These are phyloP conservation scores for Brachionus rubens DNA, from an alignment of 1,140 invertebrate species.

Conservation along the genomic window DNA sequence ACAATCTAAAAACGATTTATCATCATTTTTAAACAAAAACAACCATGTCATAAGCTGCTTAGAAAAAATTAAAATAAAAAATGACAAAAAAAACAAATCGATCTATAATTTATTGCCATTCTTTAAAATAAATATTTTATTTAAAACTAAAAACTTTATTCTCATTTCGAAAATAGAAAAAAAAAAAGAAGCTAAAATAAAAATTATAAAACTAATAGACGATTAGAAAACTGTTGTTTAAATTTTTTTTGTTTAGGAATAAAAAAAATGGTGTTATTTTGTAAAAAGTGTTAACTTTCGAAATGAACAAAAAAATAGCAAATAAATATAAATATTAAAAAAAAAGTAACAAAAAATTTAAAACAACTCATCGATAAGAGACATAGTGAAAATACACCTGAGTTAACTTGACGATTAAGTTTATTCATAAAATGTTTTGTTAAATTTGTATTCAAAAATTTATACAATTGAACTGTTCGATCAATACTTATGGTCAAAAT, in stretches of 20 bases:
- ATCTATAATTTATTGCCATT: no score
- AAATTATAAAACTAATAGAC: background rate
- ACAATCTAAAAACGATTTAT: no score
- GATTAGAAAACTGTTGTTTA: background rate
- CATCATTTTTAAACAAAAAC: no score
- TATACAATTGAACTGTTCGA: constrained; percentile 39
- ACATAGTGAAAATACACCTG: background rate
- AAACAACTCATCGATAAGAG: background rate
- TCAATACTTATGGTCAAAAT: constrained; percentile 34
- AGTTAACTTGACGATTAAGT: background rate
- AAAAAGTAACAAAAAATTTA: constrained; percentile 18
- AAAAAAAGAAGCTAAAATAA: background rate
- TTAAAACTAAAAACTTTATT: no score
- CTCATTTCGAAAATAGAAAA: background rate
- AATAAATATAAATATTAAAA: background rate
- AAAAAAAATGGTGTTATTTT: background rate
- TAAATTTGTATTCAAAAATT: constrained; percentile 43
- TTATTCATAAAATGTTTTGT: background rate
- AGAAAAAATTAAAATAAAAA: background rate
- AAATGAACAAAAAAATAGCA: constrained; percentile 35
- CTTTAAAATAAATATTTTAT: no score
- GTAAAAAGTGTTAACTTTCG: constrained; percentile 6
- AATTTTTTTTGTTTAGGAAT: background rate
- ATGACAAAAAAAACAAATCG: no score
- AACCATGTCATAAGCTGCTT: no score